Evolutionary conservation across 2,888 invertebrate genomes (phyloP), one percentile per base, ranked within the genome.

Genomic region (Stenurella melanura): DNA sequence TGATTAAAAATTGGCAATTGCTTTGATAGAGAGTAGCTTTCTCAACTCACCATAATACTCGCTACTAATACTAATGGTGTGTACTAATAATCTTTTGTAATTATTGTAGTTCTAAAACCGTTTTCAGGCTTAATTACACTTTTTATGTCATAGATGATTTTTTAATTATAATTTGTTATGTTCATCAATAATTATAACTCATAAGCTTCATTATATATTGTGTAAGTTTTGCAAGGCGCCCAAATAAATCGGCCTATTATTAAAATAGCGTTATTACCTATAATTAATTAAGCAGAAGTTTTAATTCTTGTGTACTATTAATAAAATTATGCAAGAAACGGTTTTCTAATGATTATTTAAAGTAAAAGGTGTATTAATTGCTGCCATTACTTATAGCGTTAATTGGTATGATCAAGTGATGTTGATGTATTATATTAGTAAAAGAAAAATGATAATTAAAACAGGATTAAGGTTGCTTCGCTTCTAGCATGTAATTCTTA

Each of bases 401-500:
- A 42, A 42, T 42, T 42, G 42, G 42, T 15, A 42, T 42, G 42
- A 42, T 42, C 42, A 42, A 42, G 15, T 15, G 42, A 42, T 42
- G 42, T 42, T 42, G 42, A 42, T 42, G 42, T 42, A 42, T 42
- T 42, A 42, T 42, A 42, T 42, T 42, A 42, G 15, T 42, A 42
- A 42, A 15, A 42, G 42, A 42, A 42, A 42, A 42, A 42, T 15
- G 12, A 42, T 42, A 42, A 42, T 42, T 42, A 42, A 42, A 42
- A 15, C 42, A 42, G 42, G 42, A n/a, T 77, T 67, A 64, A 58
- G 26, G 54, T 70, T 21, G 70, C 63, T 26, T 1, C 21, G 21
- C 21, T 38, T 54, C 73, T 19, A 63, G 7, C 34, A 19, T 17
- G 19, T 26, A 26, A 58, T 63, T 71, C 58, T 54, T 70, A 15